Evolutionary conservation across 2,113 vertebrate species (phyloP).

Genomic region (Hippocampus mohnikei): DNA sequence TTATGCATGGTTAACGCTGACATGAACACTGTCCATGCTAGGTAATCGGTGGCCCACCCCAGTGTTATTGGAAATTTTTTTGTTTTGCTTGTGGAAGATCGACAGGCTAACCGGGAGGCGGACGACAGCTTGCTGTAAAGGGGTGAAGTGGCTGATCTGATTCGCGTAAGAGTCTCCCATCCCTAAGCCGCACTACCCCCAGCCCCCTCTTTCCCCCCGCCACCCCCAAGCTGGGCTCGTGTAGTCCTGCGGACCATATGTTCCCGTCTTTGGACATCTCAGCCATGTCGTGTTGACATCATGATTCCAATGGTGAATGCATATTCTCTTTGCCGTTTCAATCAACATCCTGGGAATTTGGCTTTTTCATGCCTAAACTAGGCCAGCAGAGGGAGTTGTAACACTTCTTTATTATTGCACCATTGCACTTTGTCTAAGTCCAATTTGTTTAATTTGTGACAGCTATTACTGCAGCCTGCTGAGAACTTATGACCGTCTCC

Average conservation of each 20-base stretch:
- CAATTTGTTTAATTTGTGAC: background rate
- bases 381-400: conserved; percentile 58
- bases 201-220: background rate
- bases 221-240: conserved; percentile 40
- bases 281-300: conserved; percentile 10
- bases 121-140: conserved; percentile 64
- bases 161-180: conserved; percentile 42
- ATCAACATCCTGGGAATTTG: background rate
- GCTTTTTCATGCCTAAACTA: background rate
- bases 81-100: background rate
- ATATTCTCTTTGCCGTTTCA: background rate
- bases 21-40: background rate
- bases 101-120: conserved; percentile 38
- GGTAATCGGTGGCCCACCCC: background rate
- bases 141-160: conserved; percentile 57
- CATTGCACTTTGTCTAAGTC: background rate
- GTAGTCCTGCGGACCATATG: conserved; percentile 56
- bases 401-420: background rate
- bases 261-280: conserved; percentile 36
- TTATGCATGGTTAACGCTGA: no score
- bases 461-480: no score
- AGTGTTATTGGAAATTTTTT: background rate
- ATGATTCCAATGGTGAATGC: conserved; percentile 5
- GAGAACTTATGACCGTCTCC: no score
- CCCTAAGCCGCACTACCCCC: background rate